Base-by-base conservation (phyloP, 1,140 invertebrate genomes). In the Scaptomyza hsui region DNA sequence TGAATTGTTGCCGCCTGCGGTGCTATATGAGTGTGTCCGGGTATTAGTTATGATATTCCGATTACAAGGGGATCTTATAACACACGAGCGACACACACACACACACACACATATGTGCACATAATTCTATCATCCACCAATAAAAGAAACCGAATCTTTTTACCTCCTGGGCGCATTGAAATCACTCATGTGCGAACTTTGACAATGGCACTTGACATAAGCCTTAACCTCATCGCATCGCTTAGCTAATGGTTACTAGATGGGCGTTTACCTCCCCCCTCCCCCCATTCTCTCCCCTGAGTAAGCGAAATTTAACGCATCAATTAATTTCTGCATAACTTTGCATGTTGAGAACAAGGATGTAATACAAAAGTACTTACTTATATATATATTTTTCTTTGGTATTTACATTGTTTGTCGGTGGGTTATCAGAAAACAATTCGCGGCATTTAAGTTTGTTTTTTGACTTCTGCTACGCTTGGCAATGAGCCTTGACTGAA, bases 201-300 rank as follows among this genome's bases (percentile, higher is more conserved):
- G 39, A 67, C 68, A 74, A 81, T 71, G 73, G 61, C 81, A 85
- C 77, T 81, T 85, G 63, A 77, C 81, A 86, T 73, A 60, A 35
- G 44, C 60, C 75, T 76, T 75, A 65, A 60, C 48, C 57, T 39
- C 47, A 52, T 15, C 21, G 13, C 13, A 29, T 39, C 37, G 59
- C 44, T 21, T 49, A 29, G 26, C 7, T 9, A 74, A 70, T 74
- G 69, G 69, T 42, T n/a, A 32, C n/a, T n/a, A n/a, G n/a, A 24
- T 55, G 10, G 1, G 44, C 29, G 44, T 16, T 10, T 24, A 7
- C 19, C 41, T 7, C n/a, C 18, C 32, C 2, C n/a, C 19, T n/a
- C n/a, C n/a, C n/a, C n/a, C n/a, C 19, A 1, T 62, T 29, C 41
- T 7, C n/a, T 26, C 32, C 2, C 2, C 19, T n/a, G n/a, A 10